Evolutionary conservation across 2,888 invertebrate genomes (phyloP).

Genomic region (Archips xylosteana): DNA sequence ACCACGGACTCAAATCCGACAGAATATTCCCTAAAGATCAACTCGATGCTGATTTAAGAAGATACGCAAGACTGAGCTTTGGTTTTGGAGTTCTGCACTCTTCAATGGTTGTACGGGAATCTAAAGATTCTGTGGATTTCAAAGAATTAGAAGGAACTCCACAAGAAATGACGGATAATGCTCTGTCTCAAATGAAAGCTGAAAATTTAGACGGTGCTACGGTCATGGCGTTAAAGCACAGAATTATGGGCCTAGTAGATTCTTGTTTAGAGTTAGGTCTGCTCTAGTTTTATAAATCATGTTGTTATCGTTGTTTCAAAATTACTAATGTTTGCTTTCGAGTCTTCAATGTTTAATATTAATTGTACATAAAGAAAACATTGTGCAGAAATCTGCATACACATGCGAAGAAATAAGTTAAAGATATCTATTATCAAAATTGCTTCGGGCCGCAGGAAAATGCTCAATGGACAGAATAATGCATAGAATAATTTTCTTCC

Average conservation of each 20-base stretch:
- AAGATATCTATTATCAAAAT: no score
- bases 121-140: slow-evolving; percentile 49
- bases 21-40: slow-evolving; percentile 51
- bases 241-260: slow-evolving; percentile 51
- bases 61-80: slow-evolving; percentile 49
- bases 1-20: slow-evolving; percentile 50
- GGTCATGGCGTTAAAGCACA: slow-evolving; percentile 43
- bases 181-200: not conserved
- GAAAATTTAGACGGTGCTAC: slow-evolving; percentile 43
- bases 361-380: no score
- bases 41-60: slow-evolving; percentile 53
- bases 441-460: no score
- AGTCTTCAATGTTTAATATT: no score
- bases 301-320: no score
- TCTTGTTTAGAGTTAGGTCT: slow-evolving; percentile 50
- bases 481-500: no score
- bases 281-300: no score
- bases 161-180: slow-evolving; percentile 22
- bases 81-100: slow-evolving; percentile 46
- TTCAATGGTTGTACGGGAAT: slow-evolving; percentile 45
- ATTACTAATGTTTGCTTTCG: no score
- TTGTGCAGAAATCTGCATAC: no score
- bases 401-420: no score
- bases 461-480: no score
- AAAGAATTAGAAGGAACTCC: slow-evolving; percentile 27